Conservation (phyloP, 2,113 vertebrate genomes). For the Myotis davidii region DNA sequence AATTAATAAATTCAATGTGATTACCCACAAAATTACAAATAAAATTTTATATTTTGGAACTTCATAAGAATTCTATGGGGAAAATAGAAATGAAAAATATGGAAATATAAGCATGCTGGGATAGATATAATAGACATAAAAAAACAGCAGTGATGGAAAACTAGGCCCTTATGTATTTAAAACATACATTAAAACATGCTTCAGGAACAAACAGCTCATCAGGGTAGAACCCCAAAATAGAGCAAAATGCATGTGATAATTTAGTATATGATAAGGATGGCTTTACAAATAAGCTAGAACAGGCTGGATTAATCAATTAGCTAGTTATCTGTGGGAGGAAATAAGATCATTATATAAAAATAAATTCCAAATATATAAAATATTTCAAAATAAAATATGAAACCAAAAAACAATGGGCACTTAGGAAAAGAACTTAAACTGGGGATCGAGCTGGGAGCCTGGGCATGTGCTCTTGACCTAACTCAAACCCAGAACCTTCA, state of each 20-base stretch:
- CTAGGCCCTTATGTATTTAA: neutral
- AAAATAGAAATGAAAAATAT: neutral
- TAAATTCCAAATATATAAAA: neutral
- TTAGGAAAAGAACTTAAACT: neutral
- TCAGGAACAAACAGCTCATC: neutral
- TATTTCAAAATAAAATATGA: neutral
- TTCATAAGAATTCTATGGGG: neutral
- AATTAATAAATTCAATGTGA: conserved; percentile 1
- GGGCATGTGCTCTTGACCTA: too few species aligned
- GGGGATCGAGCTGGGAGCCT: neutral
- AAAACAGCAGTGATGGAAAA: neutral
- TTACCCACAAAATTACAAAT: neutral
- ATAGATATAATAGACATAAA: neutral
- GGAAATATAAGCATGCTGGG: neutral
- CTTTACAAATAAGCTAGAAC: neutral
- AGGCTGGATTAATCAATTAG: neutral
- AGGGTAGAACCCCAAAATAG: neutral
- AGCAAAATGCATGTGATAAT: neutral
- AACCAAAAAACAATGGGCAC: neutral
- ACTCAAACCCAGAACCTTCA: neutral
- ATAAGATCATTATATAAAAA: neutral
- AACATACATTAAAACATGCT: neutral
- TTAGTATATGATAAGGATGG: neutral
- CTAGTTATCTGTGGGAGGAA: neutral
- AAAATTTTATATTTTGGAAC: neutral